Evolutionary conservation across 2,888 invertebrate genomes (phyloP), one percentile per base, ranked within the genome.

Genomic region (Noctuana brunneofusca): DNA sequence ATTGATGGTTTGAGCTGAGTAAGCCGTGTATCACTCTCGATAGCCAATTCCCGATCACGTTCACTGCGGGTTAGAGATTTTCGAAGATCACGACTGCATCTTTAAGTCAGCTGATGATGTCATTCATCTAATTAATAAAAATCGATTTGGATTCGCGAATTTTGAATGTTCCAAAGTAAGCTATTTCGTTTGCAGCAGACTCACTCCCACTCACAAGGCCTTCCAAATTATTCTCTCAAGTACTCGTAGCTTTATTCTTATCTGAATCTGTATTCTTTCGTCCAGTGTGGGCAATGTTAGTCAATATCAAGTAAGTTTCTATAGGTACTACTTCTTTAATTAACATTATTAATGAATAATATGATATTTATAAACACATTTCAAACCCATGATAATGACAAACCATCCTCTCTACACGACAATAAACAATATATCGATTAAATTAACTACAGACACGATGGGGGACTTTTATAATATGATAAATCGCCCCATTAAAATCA

Each of bases 351-450:
- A 2, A 3, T 27, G 1, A 27, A 4, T 30, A 30, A 9, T 30
- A 11, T 8, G 11, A 8, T 30, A 11, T 30, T 30, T n/a, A 35
- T n/a, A 35, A 43, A 16, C 52, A 54, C 68, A 65, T 62, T 64
- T 32, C 55, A 59, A 60, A 60, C 49, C 41, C 49, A 57, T 30
- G 20, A 53, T 63, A 62, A 66, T 59, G 64, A 64, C 58, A 59
- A 55, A 50, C 63, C 66, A 59, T 65, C 64, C 53, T 69, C 73
- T 74, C 72, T 67, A 72, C 72, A 69, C 69, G 67, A 69, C 72
- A 66, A 81, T 80, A 81, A 81, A 78, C 79, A 78, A 79, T 81
- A 82, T 83, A 82, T 79, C 78, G 77, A 81, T 86, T 80, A 84
- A 83, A 84, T 81, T 79, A 80, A 74, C 80, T 75, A 75, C 75